phyloP scores from a whole-genome alignment of 2,888 invertebrate species.

The Busseola fusca region DNA sequence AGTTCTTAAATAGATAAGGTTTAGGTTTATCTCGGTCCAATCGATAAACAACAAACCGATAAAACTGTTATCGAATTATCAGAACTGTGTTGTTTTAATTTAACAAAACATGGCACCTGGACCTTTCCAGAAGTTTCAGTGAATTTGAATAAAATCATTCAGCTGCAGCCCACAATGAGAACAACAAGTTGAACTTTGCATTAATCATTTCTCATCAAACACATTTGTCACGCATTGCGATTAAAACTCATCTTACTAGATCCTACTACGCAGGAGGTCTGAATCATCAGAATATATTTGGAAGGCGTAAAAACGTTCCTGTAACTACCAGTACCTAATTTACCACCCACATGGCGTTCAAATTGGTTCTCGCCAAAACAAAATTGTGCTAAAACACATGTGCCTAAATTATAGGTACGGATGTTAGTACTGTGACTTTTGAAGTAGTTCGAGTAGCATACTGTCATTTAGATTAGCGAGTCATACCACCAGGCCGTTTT shows the following conservation, averaged over 20 bases:
- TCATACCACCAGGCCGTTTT: constrained; percentile 12
- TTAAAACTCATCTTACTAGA: constrained; percentile 61
- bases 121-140: constrained; percentile 28
- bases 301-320: constrained; percentile 69
- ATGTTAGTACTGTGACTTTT: constrained; percentile 31
- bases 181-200: constrained; percentile 34
- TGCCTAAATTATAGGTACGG: constrained; percentile 70
- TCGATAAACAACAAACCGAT: constrained; percentile 36
- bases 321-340: constrained; percentile 63
- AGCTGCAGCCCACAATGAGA: constrained; percentile 18
- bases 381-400: constrained; percentile 68
- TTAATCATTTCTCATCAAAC: constrained; percentile 52
- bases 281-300: constrained; percentile 77
- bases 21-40: constrained; percentile 30
- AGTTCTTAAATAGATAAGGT: constrained; percentile 8
- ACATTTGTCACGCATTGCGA: constrained; percentile 50
- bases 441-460: constrained; percentile 19
- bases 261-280: constrained; percentile 82
- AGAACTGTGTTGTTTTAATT: constrained; percentile 32
- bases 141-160: background rate
- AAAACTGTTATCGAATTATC: constrained; percentile 33
- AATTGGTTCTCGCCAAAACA: constrained; percentile 74
- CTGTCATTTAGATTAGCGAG: constrained; percentile 21
- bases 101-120: background rate
- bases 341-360: constrained; percentile 80